Conservation (phyloP, 2,113 vertebrate genomes). For the Sigmodon hispidus region DNA sequence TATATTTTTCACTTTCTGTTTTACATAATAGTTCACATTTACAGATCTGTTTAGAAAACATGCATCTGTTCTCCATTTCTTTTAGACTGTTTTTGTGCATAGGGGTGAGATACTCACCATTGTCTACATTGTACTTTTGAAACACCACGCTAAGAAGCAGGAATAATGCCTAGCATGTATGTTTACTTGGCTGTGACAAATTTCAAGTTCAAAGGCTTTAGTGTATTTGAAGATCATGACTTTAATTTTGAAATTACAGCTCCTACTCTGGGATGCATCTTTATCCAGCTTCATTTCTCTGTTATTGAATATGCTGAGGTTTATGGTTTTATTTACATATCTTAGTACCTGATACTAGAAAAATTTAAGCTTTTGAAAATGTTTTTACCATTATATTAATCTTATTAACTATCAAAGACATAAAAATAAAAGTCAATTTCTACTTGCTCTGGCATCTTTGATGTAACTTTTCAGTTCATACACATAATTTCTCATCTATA, state of each 20-base stretch:
- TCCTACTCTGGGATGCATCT: background rate
- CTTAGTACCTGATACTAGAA: background rate
- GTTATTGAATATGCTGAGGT: background rate
- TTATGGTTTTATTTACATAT: background rate
- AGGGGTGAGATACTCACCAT: background rate
- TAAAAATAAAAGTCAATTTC: background rate
- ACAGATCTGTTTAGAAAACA: background rate
- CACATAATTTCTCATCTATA: background rate
- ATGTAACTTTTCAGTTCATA: background rate
- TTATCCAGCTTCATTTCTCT: background rate
- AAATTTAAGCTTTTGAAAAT: background rate
- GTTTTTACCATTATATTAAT: background rate
- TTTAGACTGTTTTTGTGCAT: background rate
- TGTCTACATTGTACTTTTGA: background rate
- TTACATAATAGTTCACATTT: constrained; percentile 13
- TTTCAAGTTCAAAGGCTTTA: background rate
- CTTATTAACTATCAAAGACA: background rate
- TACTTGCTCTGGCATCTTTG: background rate
- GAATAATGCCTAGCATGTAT: background rate
- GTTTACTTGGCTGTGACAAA: constrained; percentile 9
- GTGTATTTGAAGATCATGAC: background rate
- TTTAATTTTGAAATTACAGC: background rate
- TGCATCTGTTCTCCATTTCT: background rate
- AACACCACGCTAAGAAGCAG: background rate
- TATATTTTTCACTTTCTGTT: background rate